Percentiles rank a stretch among this genome's conserved stretches.
Evolutionary conservation across 2,113 vertebrate species (phyloP).

Genomic region (Seriola rivoliana): DNA sequence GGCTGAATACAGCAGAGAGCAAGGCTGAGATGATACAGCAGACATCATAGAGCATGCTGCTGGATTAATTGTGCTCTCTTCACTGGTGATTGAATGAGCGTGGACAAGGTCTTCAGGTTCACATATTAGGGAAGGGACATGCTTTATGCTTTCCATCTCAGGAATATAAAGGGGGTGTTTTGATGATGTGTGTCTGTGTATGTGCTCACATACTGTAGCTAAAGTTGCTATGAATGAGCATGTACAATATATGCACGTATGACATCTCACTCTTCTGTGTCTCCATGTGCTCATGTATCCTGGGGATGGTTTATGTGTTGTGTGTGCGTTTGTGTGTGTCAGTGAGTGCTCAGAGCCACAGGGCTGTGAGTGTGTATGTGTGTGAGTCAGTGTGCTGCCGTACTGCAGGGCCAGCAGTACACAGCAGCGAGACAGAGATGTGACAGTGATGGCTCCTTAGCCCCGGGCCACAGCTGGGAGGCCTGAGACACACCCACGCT

Average conservation of each 20-base stretch:
- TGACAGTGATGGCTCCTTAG: constrained; percentile 85
- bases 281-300: constrained; percentile 45
- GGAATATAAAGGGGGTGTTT: constrained; percentile 44
- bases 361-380: constrained; percentile 36
- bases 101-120: constrained; percentile 71
- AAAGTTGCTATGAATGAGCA: constrained; percentile 23
- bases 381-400: constrained; percentile 56
- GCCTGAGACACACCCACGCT: constrained; percentile 79
- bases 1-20: constrained; percentile 71
- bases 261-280: constrained; percentile 53
- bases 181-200: constrained; percentile 29
- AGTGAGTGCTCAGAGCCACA: constrained; percentile 34
- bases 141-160: constrained; percentile 54
- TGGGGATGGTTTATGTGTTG: constrained; percentile 50
- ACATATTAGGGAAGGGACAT: constrained; percentile 56
- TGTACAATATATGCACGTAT: constrained; percentile 21
- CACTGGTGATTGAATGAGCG: constrained; percentile 64
- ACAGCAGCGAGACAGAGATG: constrained; percentile 75
- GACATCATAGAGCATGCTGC: constrained; percentile 42
- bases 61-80: constrained; percentile 67
- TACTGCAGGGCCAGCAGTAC: constrained; percentile 66
- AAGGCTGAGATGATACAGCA: constrained; percentile 43
- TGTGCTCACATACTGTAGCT: background rate
- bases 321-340: constrained; percentile 27
- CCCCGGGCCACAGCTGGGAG: constrained; percentile 80